Percentiles rank a stretch among this genome's conserved stretches.
Conservation (phyloP, 2,113 vertebrate genomes). For the Heloderma charlesbogerti region DNA sequence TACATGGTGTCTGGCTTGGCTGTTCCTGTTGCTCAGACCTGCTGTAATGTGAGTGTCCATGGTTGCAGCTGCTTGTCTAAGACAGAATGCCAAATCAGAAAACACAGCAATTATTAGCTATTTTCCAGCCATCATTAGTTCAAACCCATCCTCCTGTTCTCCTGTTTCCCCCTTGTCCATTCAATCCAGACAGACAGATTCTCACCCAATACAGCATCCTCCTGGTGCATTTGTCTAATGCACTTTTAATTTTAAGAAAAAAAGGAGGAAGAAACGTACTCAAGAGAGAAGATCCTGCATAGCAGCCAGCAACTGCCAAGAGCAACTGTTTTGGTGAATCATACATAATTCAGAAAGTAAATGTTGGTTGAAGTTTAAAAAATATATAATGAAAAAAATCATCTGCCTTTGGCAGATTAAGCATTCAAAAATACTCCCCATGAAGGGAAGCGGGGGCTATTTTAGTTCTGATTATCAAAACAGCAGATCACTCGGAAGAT, state of each 20-base stretch:
- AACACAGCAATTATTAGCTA: neutral
- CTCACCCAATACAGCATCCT: constrained; percentile 47
- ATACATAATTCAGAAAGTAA: constrained; percentile 70
- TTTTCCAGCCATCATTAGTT: neutral
- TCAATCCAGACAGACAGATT: constrained; percentile 61
- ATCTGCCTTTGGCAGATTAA: constrained; percentile 53
- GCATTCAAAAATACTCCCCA: neutral
- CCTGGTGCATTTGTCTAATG: constrained; percentile 59
- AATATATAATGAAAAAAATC: constrained; percentile 8
- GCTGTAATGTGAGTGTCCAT: neutral
- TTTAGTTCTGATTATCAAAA: constrained; percentile 19
- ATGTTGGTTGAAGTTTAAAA: constrained; percentile 56
- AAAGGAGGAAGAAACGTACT: neutral
- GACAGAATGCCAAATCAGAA: neutral
- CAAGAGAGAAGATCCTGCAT: constrained; percentile 57
- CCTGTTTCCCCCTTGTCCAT: constrained; percentile 62
- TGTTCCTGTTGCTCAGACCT: neutral
- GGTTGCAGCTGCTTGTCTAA: neutral
- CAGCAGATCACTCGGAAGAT: neutral
- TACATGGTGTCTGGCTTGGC: neutral
- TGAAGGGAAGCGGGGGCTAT: neutral
- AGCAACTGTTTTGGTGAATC: constrained; percentile 74
- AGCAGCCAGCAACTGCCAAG: constrained; percentile 55
- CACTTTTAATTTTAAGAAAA: constrained; percentile 48
- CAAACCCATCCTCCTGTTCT: constrained; percentile 9